phyloP scores from a whole-genome alignment of 2,888 invertebrate genomes.

The Minunthozetes semirufus region DNA sequence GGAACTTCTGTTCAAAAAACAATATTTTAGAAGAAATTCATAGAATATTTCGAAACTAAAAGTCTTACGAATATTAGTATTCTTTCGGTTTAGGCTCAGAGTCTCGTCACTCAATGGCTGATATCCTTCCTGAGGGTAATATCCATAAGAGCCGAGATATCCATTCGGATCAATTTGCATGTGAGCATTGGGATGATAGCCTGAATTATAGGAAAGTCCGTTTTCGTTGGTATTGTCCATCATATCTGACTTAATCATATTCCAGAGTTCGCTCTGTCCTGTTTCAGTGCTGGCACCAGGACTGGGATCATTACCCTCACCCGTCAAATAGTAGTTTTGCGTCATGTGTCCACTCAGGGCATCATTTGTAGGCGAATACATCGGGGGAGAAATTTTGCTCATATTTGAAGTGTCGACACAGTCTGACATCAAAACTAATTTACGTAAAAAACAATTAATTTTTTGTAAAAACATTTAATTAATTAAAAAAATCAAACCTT shows the following conservation, averaged over 20 bases:
- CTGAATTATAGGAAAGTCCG: constrained; percentile 49
- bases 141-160: constrained; percentile 42
- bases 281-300: constrained; percentile 37
- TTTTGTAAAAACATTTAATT: neutral
- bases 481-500: constrained; percentile 31
- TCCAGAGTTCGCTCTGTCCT: constrained; percentile 68
- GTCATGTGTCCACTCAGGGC: constrained; percentile 42
- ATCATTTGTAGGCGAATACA: constrained; percentile 40
- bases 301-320: constrained; percentile 46
- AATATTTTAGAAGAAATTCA: neutral
- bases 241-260: constrained; percentile 78
- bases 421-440: constrained; percentile 69
- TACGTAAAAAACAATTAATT: neutral
- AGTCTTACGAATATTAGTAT: constrained; percentile 44
- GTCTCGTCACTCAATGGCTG: constrained; percentile 44
- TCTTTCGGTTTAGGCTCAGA: constrained; percentile 44
- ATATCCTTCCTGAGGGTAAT: constrained; percentile 42
- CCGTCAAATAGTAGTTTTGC: constrained; percentile 47
- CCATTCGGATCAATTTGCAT: constrained; percentile 41
- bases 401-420: constrained; percentile 65
- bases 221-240: constrained; percentile 50
- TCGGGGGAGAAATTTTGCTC: constrained; percentile 54
- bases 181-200: constrained; percentile 24
- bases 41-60: neutral
- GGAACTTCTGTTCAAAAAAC: constrained; percentile 64